Evolutionary conservation across 1,140 invertebrate species (phyloP), one percentile per base, ranked within the genome.

Genomic region (Bradynema listronoti): DNA sequence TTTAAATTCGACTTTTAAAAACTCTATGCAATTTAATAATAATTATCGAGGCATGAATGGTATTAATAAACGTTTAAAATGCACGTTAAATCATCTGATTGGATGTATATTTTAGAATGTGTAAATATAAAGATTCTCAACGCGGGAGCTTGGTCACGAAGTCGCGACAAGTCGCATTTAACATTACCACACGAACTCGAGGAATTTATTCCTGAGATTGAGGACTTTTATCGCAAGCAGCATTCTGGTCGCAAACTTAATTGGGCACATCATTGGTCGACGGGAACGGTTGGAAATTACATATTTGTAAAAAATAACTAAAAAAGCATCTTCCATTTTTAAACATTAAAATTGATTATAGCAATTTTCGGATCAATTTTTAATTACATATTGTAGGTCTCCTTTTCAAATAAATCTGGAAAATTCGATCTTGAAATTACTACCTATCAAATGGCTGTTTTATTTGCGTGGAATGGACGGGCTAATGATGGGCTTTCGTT

Each of bases 261-360:
- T 80, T 99, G 95, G 95, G 93, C 97, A 80, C 92, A 98, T 83
- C 91, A 97, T 71, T 97, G 98, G 91, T 95, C 92, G 45, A 96
- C 96, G 83, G 94, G 93, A 69, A 92, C 90, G 32, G 84, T 61
- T 9, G 86, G 82, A 75, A 54, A 39, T 45, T 39, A 41, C 29
- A 1, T 22, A 52, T 56, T 22, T 9, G 45, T n/a, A n/a, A n/a
- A n/a, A n/a, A n/a, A n/a, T n/a, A n/a, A n/a, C n/a, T n/a, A n/a
- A n/a, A n/a, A n/a, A n/a, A n/a, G n/a, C n/a, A n/a, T n/a, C n/a
- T n/a, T n/a, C n/a, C n/a, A n/a, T n/a, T n/a, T n/a, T n/a, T n/a
- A n/a, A n/a, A n/a, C n/a, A n/a, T n/a, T n/a, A n/a, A 24, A 14
- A 51, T 61, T 19, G 52, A 22, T 72, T 6, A 64, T 22, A 33